Conservation (phyloP, 2,113 vertebrate species). For the Aegithalos caudatus region DNA sequence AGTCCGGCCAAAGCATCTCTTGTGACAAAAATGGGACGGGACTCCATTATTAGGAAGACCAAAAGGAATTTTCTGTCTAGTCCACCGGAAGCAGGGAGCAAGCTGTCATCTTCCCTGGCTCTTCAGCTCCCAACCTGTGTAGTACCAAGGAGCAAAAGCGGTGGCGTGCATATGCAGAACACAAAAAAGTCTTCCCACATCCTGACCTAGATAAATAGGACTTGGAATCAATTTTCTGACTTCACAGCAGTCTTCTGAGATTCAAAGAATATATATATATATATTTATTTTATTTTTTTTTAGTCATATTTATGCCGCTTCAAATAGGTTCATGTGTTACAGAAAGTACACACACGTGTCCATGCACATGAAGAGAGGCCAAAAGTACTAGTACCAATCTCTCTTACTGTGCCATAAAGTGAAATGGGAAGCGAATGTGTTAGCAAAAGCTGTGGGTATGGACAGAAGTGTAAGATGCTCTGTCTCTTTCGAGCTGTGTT, state of each 20-base stretch:
- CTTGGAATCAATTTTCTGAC: slow-evolving; percentile 25
- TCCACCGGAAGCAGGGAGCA: neutral
- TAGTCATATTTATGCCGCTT: neutral
- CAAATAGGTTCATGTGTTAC: neutral
- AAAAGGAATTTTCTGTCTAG: neutral
- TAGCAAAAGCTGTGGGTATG: neutral
- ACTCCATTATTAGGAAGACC: neutral
- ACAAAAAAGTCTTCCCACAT: neutral
- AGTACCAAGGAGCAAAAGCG: neutral
- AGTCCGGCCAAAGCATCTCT: neutral
- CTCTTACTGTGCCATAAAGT: neutral
- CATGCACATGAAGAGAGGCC: neutral
- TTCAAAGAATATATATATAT: neutral
- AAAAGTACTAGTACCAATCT: neutral
- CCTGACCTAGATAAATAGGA: slow-evolving; percentile 50
- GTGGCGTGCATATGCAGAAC: neutral
- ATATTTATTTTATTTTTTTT: too few species aligned
- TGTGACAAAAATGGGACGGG: neutral
- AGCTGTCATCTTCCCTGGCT: neutral
- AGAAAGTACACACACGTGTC: neutral
- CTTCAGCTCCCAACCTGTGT: neutral
- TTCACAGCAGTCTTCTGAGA: neutral
- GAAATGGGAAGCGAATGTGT: neutral
- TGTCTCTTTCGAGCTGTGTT: neutral
- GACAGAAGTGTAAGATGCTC: neutral